Percentiles rank a stretch among this genome's conserved stretches.
Evolutionary conservation across 2,888 invertebrate genomes (phyloP).

Genomic region (Eupithecia subumbrata): DNA sequence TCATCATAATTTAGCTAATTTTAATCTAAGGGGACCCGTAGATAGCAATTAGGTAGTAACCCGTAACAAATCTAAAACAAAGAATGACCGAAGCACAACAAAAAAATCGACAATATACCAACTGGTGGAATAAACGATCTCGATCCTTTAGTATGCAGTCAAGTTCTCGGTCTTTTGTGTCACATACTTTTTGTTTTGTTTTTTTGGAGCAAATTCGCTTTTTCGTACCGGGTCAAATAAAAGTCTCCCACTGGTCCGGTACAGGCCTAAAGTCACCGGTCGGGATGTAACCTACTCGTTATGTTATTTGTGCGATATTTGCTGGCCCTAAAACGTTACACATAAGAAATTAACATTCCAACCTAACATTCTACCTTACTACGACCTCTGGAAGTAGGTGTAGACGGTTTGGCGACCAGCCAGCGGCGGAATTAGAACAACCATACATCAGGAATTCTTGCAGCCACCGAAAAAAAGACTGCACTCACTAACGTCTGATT

Average conservation of each 20-base stretch:
- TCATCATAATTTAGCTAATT: not conserved
- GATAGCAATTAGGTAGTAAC: too few relatives aligned
- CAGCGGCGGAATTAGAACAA: constrained; percentile 66
- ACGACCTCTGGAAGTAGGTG: constrained; percentile 38
- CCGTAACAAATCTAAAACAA: too few relatives aligned
- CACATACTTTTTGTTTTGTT: not conserved
- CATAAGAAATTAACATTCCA: not conserved
- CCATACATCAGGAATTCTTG: constrained; percentile 65
- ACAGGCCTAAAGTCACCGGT: not conserved
- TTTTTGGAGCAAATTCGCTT: not conserved
- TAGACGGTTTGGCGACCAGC: constrained; percentile 52
- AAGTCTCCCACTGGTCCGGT: not conserved
- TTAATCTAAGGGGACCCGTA: not conserved
- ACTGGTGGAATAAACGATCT: not conserved
- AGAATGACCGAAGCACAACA: not conserved
- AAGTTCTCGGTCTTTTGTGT: too few relatives aligned
- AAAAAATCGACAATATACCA: not conserved
- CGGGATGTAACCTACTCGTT: not conserved
- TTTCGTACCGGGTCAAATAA: not conserved
- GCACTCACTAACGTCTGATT: constrained; percentile 39
- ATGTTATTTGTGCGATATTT: not conserved
- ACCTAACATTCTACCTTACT: not conserved
- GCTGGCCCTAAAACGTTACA: not conserved
- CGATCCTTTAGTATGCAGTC: too few relatives aligned
- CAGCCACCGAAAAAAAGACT: constrained; percentile 52